Conservation (phyloP, 2,113 vertebrate species). For the Phalacrocorax brasilianus region DNA sequence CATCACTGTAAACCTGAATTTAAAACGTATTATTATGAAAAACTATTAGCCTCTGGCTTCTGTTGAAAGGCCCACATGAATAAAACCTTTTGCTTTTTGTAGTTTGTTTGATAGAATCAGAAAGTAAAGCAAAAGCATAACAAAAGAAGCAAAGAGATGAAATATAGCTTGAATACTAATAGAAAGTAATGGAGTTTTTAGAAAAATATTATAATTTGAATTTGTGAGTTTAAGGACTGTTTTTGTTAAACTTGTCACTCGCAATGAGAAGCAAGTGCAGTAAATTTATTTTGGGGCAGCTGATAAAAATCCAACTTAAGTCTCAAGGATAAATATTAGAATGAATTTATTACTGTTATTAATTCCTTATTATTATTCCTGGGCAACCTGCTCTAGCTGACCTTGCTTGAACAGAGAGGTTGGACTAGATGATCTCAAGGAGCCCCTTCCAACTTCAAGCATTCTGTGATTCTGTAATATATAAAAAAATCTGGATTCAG, state of each 20-base stretch:
- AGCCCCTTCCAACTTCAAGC: neutral
- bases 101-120: slow-evolving; percentile 7
- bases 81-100: slow-evolving; percentile 17
- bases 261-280: neutral
- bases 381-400: neutral
- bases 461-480: neutral
- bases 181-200: neutral
- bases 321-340: neutral
- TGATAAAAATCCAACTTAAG: neutral
- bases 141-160: neutral
- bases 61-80: neutral
- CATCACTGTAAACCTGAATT: neutral
- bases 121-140: neutral
- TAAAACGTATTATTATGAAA: neutral
- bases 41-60: neutral
- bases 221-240: neutral
- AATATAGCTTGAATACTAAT: neutral
- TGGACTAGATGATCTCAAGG: neutral
- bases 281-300: neutral
- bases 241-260: neutral
- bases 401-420: neutral
- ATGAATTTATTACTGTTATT: neutral
- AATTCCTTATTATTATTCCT: neutral
- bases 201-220: neutral
- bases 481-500: neutral